Conservation (phyloP, 2,888 invertebrate species). For the Monochamus alternatus region DNA sequence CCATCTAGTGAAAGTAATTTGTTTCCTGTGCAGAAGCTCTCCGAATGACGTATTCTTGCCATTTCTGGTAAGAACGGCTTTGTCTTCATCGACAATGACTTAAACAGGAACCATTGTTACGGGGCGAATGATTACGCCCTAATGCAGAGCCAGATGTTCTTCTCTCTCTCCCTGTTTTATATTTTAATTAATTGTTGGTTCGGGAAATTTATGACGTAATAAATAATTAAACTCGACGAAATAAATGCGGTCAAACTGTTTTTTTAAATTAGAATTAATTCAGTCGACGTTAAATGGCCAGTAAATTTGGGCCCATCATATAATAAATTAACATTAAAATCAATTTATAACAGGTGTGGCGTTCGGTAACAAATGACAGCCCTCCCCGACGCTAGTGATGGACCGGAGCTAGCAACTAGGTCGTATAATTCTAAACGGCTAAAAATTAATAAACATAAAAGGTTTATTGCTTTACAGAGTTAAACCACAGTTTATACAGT, state of each 20-base stretch:
- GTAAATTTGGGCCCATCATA: slow-evolving; percentile 5
- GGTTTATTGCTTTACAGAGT: no score
- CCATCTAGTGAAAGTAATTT: not conserved
- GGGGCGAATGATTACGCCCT: slow-evolving; percentile 6
- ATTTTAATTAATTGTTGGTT: slow-evolving; percentile 11
- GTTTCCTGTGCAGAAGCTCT: not conserved
- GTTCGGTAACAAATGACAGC: not conserved
- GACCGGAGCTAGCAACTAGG: no score
- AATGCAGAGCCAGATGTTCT: slow-evolving; percentile 10
- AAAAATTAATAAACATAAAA: no score
- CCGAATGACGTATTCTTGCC: not conserved
- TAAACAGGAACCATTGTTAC: not conserved
- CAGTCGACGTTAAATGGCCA: slow-evolving; percentile 10
- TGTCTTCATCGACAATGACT: not conserved
- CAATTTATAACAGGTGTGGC: not conserved
- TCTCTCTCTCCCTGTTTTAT: slow-evolving; percentile 9
- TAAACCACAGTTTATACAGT: no score
- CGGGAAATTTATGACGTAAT: slow-evolving; percentile 24
- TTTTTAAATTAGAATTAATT: slow-evolving; percentile 21
- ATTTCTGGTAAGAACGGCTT: not conserved
- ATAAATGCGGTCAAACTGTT: slow-evolving; percentile 18
- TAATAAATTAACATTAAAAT: not conserved
- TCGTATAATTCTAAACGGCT: no score
- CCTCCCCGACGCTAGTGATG: no score
- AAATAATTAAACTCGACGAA: slow-evolving; percentile 8